Evolutionary conservation across 2,888 invertebrate genomes (phyloP).

Genomic region (Brachylomia viminalis): DNA sequence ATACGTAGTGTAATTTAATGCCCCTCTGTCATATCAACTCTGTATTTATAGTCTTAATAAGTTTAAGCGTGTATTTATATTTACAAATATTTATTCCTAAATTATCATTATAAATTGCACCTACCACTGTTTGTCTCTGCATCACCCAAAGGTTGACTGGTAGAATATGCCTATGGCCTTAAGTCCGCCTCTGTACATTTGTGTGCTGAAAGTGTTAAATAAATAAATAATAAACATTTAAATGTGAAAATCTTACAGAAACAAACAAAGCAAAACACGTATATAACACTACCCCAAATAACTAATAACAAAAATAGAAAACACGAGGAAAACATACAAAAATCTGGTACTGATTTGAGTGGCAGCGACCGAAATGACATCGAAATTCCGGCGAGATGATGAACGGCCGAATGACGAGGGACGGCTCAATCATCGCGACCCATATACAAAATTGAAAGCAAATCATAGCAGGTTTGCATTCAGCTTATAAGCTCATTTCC

Average conservation of each 20-base stretch:
- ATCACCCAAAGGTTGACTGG: too few relatives aligned
- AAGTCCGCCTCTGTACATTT: too few relatives aligned
- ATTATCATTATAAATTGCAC: too few relatives aligned
- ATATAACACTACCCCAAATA: conserved; percentile 31
- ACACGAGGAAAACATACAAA: conserved; percentile 20
- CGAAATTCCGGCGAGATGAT: conserved; percentile 65
- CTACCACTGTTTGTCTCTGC: too few relatives aligned
- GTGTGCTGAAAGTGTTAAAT: too few relatives aligned
- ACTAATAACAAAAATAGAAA: conserved; percentile 42
- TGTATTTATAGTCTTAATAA: too few relatives aligned
- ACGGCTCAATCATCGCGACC: conserved; percentile 70
- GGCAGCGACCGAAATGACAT: conserved; percentile 69
- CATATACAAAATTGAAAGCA: conserved; percentile 74
- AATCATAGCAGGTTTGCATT: conserved; percentile 76
- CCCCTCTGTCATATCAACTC: too few relatives aligned
- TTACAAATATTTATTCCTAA: too few relatives aligned
- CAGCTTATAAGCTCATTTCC: conserved; percentile 78
- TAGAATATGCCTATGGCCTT: too few relatives aligned
- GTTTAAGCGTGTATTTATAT: too few relatives aligned
- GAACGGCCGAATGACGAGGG: conserved; percentile 47
- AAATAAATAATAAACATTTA: too few relatives aligned
- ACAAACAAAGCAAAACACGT: conserved; percentile 4
- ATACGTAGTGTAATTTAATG: too few relatives aligned
- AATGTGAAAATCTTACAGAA: conserved; percentile 2
- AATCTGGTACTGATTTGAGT: conserved; percentile 54